A percentile compares a stretch with the other conserved stretches of the same genome.
Conservation (phyloP, 2,113 vertebrate genomes). For the Aphelocoma coerulescens region DNA sequence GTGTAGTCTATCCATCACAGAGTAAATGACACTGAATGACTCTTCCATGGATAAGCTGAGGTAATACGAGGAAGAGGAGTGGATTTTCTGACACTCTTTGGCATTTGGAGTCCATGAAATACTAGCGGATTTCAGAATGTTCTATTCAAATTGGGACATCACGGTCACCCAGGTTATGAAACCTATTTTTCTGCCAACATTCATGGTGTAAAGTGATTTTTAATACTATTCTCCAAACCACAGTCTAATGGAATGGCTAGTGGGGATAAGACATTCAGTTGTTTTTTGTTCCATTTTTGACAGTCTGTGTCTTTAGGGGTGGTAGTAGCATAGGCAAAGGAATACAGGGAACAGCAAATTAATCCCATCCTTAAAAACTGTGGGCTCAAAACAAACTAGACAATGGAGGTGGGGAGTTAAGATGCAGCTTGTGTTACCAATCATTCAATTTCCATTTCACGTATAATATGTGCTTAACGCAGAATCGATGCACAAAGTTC, state of each 20-base stretch:
- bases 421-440: background rate
- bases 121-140: background rate
- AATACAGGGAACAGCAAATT: background rate
- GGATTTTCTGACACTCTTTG: background rate
- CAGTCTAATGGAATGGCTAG: background rate
- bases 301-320: background rate
- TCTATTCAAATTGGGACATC: background rate
- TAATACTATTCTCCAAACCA: background rate
- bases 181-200: background rate
- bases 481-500: background rate
- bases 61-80: background rate
- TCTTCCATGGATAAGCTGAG: background rate
- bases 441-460: background rate
- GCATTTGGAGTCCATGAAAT: background rate
- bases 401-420: background rate
- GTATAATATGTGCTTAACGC: accelerated
- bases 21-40: background rate
- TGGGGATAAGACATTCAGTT: background rate
- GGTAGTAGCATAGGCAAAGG: background rate
- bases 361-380: background rate
- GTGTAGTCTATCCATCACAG: background rate
- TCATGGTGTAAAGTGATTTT: background rate
- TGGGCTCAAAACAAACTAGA: background rate
- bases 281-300: background rate
- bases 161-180: background rate